These are phyloP conservation scores for Drosophila barbarae DNA, from an alignment of 2,888 invertebrate species.

Conservation along the genomic window DNA sequence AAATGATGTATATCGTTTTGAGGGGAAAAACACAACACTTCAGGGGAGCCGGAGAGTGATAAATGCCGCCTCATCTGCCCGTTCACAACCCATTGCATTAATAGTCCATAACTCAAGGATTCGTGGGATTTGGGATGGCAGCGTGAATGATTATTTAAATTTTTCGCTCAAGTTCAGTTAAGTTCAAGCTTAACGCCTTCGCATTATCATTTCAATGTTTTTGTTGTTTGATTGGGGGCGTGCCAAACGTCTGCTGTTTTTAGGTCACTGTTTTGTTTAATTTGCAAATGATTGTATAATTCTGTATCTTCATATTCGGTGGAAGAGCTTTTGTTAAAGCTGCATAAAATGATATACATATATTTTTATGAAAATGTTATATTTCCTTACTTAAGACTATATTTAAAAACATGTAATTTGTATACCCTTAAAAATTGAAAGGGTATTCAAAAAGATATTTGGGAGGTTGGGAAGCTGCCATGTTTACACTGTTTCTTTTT, in stretches of 20 bases:
- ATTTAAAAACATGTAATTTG: no score
- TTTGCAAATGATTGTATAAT: slow-evolving; percentile 56
- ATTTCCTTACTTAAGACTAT: no score
- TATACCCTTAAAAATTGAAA: no score
- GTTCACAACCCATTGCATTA: slow-evolving; percentile 75
- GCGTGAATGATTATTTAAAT: slow-evolving; percentile 4
- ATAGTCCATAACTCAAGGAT: slow-evolving; percentile 57
- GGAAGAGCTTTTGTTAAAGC: background rate
- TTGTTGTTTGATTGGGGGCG: slow-evolving; percentile 23
- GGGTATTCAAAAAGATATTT: no score
- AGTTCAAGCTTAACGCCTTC: slow-evolving; percentile 47
- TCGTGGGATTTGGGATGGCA: slow-evolving; percentile 17
- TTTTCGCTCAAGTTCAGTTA: slow-evolving; percentile 52
- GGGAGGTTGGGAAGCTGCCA: no score
- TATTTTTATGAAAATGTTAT: no score
- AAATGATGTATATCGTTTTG: no score
- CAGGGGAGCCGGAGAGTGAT: slow-evolving; percentile 57
- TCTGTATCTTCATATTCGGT: slow-evolving; percentile 24
- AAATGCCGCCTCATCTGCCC: slow-evolving; percentile 68
- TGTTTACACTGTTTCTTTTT: no score
- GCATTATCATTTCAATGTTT: background rate
- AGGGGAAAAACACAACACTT: slow-evolving; percentile 40
- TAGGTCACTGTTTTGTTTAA: slow-evolving; percentile 46
- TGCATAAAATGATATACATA: background rate
- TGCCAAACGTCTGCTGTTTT: slow-evolving; percentile 40